These are phyloP conservation scores for Zoanthus gigantus DNA, from an alignment of 92 coral and sea anemone species.

Conservation along the genomic window DNA sequence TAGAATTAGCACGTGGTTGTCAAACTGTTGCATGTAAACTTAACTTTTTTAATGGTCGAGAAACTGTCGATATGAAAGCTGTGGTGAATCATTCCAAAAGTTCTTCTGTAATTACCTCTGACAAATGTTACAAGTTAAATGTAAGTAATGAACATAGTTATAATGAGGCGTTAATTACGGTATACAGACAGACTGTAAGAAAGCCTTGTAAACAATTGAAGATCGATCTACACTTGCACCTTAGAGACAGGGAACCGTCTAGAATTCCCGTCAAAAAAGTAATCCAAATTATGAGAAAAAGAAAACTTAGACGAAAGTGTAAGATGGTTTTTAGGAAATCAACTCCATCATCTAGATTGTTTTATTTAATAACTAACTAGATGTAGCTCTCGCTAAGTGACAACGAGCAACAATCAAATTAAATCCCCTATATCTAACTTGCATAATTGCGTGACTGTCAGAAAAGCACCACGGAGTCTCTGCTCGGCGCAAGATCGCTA, in stretches of 20 bases:
- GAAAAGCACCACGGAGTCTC: no score
- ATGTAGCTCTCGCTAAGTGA: no score
- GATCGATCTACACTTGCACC: conserved; percentile 10
- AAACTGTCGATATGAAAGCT: conserved; percentile 55
- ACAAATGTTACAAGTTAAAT: not conserved
- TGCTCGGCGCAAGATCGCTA: no score
- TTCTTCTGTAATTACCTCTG: conserved; percentile 38
- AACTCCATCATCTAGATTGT: conserved; percentile 58
- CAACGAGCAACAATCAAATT: no score
- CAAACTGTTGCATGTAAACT: conserved; percentile 41
- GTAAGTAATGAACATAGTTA: conserved; percentile 4
- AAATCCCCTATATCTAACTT: no score
- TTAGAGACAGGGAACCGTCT: conserved; percentile 28
- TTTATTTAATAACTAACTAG: conserved; percentile 4
- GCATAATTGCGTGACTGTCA: no score
- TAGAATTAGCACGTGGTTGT: not conserved
- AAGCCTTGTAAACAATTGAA: conserved; percentile 36
- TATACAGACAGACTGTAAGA: conserved; percentile 28
- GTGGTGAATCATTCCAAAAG: conserved; percentile 47
- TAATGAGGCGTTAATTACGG: conserved; percentile 33
- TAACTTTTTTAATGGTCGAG: conserved; percentile 39
- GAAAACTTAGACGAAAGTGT: conserved; percentile 44
- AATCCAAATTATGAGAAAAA: conserved; percentile 52
- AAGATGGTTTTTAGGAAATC: conserved; percentile 37
- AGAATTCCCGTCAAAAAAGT: conserved; percentile 45